These are phyloP conservation scores for Chloropsis cyanopogon DNA, from an alignment of 2,113 vertebrate genomes.

Conservation along the genomic window DNA sequence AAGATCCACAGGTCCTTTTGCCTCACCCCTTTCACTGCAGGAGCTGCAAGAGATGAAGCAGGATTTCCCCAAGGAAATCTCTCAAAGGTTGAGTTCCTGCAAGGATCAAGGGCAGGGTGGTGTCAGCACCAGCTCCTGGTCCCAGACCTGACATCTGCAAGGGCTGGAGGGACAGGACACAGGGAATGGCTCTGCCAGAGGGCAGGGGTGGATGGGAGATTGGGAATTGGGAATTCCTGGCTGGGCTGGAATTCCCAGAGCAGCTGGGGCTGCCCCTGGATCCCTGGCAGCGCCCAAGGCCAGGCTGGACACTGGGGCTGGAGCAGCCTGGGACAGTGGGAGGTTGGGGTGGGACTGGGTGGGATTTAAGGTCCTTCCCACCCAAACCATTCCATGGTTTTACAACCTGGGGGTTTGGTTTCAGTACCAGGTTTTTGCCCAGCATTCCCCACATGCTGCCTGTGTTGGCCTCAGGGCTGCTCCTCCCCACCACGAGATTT, in stretches of 20 bases:
- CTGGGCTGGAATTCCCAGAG: not conserved
- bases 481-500: not conserved
- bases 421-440: not conserved
- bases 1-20: not conserved
- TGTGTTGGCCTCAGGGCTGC: not conserved
- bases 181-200: not conserved
- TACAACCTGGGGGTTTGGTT: accelerated
- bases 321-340: not conserved
- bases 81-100: not conserved
- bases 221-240: not conserved
- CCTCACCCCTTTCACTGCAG: not conserved
- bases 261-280: not conserved
- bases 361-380: not conserved
- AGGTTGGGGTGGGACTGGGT: not conserved
- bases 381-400: not conserved
- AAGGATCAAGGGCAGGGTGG: not conserved
- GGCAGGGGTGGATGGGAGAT: not conserved
- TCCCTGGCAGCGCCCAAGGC: not conserved
- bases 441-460: accelerated
- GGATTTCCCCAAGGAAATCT: not conserved
- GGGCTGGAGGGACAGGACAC: not conserved
- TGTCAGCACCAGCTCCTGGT: not conserved
- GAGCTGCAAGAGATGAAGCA: not conserved
- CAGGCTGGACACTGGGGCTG: not conserved
- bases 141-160: not conserved